Evolutionary conservation across 1,140 invertebrate genomes (phyloP).

Genomic region (Trachymyrmex cornetzi): DNA sequence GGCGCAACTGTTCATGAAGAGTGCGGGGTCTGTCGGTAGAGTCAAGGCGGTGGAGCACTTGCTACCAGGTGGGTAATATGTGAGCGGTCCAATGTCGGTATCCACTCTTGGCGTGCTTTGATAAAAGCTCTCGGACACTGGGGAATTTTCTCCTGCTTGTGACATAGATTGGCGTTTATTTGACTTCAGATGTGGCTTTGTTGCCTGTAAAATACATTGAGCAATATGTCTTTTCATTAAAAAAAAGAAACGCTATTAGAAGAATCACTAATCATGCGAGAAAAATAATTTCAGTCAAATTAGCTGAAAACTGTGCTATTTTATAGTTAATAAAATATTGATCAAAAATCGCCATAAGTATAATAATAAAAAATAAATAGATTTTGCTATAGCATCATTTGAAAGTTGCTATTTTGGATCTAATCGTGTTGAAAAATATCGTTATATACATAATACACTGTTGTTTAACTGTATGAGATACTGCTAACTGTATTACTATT

Average conservation of each 20-base stretch:
- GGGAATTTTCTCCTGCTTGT: constrained; percentile 72
- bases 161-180: constrained; percentile 82
- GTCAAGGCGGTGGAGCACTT: constrained; percentile 76
- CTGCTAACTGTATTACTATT: no score
- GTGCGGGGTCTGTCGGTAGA: constrained; percentile 77
- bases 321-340: not conserved
- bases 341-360: no score
- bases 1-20: constrained; percentile 67
- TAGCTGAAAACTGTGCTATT: not conserved
- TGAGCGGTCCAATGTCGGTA: constrained; percentile 84
- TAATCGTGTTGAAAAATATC: no score
- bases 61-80: constrained; percentile 70
- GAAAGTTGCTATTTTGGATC: no score
- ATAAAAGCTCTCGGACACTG: constrained; percentile 83
- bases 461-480: not conserved
- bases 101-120: constrained; percentile 85
- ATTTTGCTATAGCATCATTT: no score
- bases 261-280: not conserved
- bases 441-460: not conserved
- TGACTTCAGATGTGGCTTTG: constrained; percentile 81
- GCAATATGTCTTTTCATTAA: not conserved
- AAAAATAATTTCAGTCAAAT: not conserved
- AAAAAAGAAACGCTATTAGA: not conserved
- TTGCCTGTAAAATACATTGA: constrained; percentile 75
- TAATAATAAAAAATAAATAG: no score